Base-by-base conservation (phyloP, 2,888 invertebrate species). In the Metopia argyrocephala region DNA sequence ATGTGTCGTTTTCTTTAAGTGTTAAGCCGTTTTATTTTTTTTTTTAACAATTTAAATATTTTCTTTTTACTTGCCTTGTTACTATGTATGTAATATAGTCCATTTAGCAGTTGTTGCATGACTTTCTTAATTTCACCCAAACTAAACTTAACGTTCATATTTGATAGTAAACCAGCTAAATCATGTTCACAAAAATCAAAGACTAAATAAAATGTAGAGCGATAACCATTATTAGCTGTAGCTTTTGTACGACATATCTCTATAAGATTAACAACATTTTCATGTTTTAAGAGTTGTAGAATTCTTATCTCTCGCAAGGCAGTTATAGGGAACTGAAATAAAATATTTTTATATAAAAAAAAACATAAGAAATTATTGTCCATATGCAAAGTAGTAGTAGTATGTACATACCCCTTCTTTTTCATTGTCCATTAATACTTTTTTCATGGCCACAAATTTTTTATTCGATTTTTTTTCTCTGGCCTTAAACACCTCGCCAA, bases 171-270 rank as follows among this genome's bases (percentile, higher is more conserved):
- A 0, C 99, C 99, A 5, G 99, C 99, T 83, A 99, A 92, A 91
- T 99, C 99, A 87, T 99, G 99, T 88, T 99, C 99, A 89, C 98
- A 98, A 88, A 99, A 99, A 86, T 99, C 98, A 90, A 99, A 99
- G 3, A 99, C 97, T 79, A 99, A 91, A 89, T 97, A 99, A 68
- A 90, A 90, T 2, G 90, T 91, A 0, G 90, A 91, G 38, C 89
- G 87, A 79, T 90, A 89, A 5, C 89, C 87, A 85, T 91, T 91
- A 59, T 91, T 89, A 27, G 91, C 89, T 20, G 93, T 93, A 84
- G 98, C 96, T 91, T 96, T 96, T 0, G 97, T 97, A 68, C 98
- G 93, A 87, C 98, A 99, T 74, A 99, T 98, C 92, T 99, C 99
- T 76, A 98, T 96, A 21, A 99, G 92, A 90, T 97, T 97, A 0